phyloP scores from a whole-genome alignment of 2,113 vertebrate species.

The Malurus alboscapulatus region DNA sequence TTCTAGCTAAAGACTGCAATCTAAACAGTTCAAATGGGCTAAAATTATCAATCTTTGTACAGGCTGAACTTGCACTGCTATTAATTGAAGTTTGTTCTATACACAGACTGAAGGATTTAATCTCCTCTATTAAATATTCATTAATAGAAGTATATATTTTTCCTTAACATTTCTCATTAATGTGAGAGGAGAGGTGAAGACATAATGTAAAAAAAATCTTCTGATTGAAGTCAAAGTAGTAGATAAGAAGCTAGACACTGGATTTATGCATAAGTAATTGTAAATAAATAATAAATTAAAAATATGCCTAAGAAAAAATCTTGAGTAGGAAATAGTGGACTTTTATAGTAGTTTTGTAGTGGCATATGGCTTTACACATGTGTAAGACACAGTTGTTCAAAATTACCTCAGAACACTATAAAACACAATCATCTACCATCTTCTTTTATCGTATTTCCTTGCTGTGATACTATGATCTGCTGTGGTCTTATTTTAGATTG shows the following conservation, averaged over 20 bases:
- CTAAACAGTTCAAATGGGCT: background rate
- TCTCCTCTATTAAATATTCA: background rate
- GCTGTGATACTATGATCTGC: background rate
- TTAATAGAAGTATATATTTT: background rate
- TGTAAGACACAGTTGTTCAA: background rate
- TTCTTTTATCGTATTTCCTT: background rate
- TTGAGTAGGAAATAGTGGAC: background rate
- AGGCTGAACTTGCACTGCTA: background rate
- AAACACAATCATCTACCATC: background rate
- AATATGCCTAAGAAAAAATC: background rate
- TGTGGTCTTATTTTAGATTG: background rate
- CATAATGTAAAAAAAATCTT: background rate
- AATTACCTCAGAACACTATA: background rate
- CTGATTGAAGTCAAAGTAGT: background rate
- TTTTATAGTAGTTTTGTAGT: background rate
- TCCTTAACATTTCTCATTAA: background rate
- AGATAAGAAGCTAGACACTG: background rate
- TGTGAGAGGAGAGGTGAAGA: background rate
- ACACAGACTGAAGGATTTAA: background rate
- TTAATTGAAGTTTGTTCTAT: background rate
- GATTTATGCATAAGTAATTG: background rate
- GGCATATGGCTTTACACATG: rapidly evolving
- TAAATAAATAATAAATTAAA: background rate
- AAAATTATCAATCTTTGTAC: background rate
- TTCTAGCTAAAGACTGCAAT: background rate